Percentiles rank a stretch among this genome's conserved stretches.
These are phyloP conservation scores for Corydoras maculifer DNA, from an alignment of 2,113 vertebrate species.

Conservation along the genomic window DNA sequence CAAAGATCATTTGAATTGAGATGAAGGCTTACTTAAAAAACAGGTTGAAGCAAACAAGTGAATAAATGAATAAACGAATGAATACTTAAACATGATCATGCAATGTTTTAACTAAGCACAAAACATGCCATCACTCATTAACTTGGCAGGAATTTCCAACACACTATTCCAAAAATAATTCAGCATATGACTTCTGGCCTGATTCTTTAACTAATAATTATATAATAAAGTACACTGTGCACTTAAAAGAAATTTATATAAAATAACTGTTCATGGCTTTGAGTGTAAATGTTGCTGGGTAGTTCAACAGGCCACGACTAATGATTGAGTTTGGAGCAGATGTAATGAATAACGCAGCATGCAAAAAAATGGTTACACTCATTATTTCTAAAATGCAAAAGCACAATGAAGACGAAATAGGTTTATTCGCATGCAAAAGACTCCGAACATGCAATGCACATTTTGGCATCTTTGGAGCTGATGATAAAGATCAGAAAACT, in stretches of 20 bases:
- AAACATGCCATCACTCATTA: no score
- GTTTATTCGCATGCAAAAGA: slow-evolving; percentile 65
- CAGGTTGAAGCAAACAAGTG: slow-evolving; percentile 40
- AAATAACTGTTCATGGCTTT: no score
- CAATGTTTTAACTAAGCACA: no score
- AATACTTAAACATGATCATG: neutral
- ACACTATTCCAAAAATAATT: no score
- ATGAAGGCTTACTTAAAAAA: neutral
- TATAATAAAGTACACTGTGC: no score
- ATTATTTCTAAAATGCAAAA: slow-evolving; percentile 35
- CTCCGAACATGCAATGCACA: slow-evolving; percentile 64
- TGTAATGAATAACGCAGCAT: slow-evolving; percentile 23
- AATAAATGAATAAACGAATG: slow-evolving; percentile 51
- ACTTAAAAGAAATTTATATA: no score
- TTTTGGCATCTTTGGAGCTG: slow-evolving; percentile 46
- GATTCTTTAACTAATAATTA: no score
- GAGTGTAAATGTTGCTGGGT: no score
- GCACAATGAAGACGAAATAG: slow-evolving; percentile 29
- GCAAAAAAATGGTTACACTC: slow-evolving; percentile 20
- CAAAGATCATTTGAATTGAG: neutral
- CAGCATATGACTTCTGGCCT: no score
- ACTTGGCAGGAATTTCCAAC: no score
- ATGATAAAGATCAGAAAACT: slow-evolving; percentile 37
- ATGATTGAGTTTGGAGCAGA: neutral
- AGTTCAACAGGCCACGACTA: no score